Evolutionary conservation across 2,888 invertebrate genomes (phyloP).

Genomic region (Vanessa cardui): DNA sequence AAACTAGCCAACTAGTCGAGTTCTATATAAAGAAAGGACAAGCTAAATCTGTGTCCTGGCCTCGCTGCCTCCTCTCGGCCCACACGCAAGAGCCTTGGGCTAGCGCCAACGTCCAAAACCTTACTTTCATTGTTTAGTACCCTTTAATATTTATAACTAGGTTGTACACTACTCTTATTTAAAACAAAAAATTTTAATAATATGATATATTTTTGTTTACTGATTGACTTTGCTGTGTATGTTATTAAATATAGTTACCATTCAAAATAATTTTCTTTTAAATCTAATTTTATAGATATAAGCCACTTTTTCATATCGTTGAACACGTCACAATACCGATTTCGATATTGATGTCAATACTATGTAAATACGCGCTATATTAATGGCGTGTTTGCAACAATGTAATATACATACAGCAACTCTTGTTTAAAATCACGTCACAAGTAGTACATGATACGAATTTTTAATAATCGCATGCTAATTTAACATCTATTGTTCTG

Average conservation of each 20-base stretch:
- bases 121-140: conserved; percentile 28
- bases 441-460: conserved; percentile 15
- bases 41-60: conserved; percentile 34
- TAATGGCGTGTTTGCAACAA: conserved; percentile 15
- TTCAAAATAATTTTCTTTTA: not conserved
- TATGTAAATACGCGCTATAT: conserved; percentile 16
- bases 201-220: too few species aligned
- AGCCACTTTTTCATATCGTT: conserved; percentile 5
- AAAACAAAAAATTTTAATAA: not conserved
- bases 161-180: not conserved
- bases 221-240: not conserved
- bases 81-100: conserved; percentile 73
- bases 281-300: too few species aligned
- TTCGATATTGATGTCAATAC: conserved; percentile 27
- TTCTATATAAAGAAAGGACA: conserved; percentile 39
- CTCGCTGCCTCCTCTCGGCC: conserved; percentile 62
- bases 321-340: conserved; percentile 14
- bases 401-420: not conserved
- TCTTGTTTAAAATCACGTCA: conserved; percentile 13
- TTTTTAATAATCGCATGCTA: conserved; percentile 7
- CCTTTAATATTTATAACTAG: not conserved
- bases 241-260: not conserved
- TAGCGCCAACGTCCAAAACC: conserved; percentile 69
- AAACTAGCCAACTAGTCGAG: conserved; percentile 20
- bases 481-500: conserved; percentile 14